These are phyloP conservation scores for Venusia cambrica DNA, from an alignment of 2,888 invertebrate genomes.

Conservation along the genomic window DNA sequence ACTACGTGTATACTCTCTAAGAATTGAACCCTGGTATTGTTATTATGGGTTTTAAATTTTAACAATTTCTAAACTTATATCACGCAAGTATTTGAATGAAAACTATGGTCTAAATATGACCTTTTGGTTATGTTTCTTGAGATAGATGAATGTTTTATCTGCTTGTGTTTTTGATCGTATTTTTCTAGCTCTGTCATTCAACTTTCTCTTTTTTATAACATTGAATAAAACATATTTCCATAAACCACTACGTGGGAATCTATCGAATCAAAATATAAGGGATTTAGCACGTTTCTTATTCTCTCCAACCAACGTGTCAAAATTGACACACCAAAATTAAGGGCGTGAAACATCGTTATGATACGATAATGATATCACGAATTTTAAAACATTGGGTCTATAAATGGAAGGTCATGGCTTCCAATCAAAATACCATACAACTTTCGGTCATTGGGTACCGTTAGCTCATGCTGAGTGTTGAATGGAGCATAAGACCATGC, in stretches of 20 bases:
- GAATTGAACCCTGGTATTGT: slow-evolving; percentile 29
- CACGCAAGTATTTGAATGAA: too few relatives aligned
- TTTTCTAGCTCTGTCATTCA: too few relatives aligned
- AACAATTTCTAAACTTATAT: too few relatives aligned
- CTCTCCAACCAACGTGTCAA: slow-evolving; percentile 16
- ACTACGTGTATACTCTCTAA: slow-evolving; percentile 6
- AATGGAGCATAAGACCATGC: slow-evolving; percentile 17
- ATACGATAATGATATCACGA: slow-evolving; percentile 34
- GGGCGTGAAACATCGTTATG: slow-evolving; percentile 30
- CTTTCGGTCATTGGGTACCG: slow-evolving; percentile 49
- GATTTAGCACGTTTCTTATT: slow-evolving; percentile 20
- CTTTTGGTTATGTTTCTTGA: too few relatives aligned
- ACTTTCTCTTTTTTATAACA: slow-evolving; percentile 11
- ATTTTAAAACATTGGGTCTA: slow-evolving; percentile 35
- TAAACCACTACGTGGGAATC: slow-evolving; percentile 15
- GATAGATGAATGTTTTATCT: too few relatives aligned
- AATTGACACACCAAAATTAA: slow-evolving; percentile 33
- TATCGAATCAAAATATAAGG: slow-evolving; percentile 22
- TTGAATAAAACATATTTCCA: slow-evolving; percentile 1
- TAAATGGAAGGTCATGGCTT: slow-evolving; percentile 50
- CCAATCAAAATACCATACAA: slow-evolving; percentile 60
- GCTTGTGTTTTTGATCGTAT: too few relatives aligned
- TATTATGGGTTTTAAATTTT: too few relatives aligned
- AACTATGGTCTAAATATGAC: too few relatives aligned
- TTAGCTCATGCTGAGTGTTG: slow-evolving; percentile 25